These are phyloP conservation scores for Gasterosteus aculeatus DNA, from an alignment of 2,113 vertebrate genomes.

Conservation along the genomic window DNA sequence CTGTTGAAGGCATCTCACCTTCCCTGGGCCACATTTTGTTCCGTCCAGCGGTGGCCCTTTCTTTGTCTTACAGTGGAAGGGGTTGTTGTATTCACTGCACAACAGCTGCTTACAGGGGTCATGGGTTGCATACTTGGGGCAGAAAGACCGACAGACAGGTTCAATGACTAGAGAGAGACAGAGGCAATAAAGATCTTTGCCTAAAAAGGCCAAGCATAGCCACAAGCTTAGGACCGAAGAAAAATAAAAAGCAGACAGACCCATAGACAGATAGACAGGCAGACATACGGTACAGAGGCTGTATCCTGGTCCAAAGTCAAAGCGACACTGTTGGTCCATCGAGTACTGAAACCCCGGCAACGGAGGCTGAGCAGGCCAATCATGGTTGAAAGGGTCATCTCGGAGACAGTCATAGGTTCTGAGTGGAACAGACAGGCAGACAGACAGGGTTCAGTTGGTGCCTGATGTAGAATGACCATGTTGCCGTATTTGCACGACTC, in stretches of 20 bases:
- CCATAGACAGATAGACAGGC: background rate
- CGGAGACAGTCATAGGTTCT: conserved; percentile 96
- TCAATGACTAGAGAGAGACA: too few relatives aligned
- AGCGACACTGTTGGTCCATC: conserved; percentile 97
- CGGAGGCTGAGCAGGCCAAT: conserved; percentile 92
- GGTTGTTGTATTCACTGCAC: conserved; percentile 95
- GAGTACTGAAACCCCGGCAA: conserved; percentile 93
- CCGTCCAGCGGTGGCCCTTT: conserved; percentile 96
- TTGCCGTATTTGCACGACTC: conserved; percentile 19
- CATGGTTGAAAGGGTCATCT: conserved; percentile 92
- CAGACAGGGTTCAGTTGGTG: background rate
- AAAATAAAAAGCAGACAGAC: background rate
- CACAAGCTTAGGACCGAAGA: background rate
- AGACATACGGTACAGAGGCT: conserved; percentile 93
- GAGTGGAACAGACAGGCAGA: conserved; percentile 32
- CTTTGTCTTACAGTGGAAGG: conserved; percentile 96
- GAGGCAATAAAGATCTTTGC: too few relatives aligned
- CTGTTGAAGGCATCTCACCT: conserved; percentile 77
- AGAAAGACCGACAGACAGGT: conserved; percentile 45
- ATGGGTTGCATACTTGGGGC: conserved; percentile 88
- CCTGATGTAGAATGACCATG: background rate
- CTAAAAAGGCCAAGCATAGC: background rate
- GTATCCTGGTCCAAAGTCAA: conserved; percentile 94
- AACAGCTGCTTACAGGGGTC: conserved; percentile 97
- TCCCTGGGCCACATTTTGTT: conserved; percentile 91